Evolutionary conservation across 1,140 invertebrate genomes (phyloP).

Genomic region (Linepithema humile): DNA sequence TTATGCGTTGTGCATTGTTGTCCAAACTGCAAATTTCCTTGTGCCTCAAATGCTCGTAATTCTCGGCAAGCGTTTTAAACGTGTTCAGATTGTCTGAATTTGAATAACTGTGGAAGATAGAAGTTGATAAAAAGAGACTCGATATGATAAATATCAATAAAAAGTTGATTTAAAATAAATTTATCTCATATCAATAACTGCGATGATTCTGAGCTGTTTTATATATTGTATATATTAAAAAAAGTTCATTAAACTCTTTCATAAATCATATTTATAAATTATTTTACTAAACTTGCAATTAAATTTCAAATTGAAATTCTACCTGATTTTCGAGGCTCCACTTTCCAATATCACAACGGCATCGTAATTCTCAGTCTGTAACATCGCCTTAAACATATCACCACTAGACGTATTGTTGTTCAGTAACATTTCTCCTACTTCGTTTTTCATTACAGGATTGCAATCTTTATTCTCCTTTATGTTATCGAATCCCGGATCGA

Average conservation of each 20-base stretch:
- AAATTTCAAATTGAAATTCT: no score
- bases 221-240: no score
- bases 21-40: slow-evolving; percentile 73
- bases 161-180: no score
- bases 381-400: slow-evolving; percentile 86
- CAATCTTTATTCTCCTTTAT: slow-evolving; percentile 81
- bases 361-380: slow-evolving; percentile 86
- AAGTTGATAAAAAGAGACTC: slow-evolving; percentile 37
- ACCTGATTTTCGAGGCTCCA: slow-evolving; percentile 86
- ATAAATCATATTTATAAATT: neutral
- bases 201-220: no score
- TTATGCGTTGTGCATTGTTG: slow-evolving; percentile 72
- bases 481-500: slow-evolving; percentile 86
- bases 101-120: slow-evolving; percentile 79
- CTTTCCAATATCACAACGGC: slow-evolving; percentile 87
- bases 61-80: slow-evolving; percentile 85
- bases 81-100: slow-evolving; percentile 78
- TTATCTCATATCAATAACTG: no score
- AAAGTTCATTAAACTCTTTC: neutral
- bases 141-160: no score
- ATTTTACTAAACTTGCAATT: no score
- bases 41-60: slow-evolving; percentile 72
- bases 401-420: slow-evolving; percentile 79
- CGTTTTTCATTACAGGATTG: slow-evolving; percentile 82
- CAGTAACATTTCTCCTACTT: slow-evolving; percentile 86